These are phyloP conservation scores for Baccha elongata DNA, from an alignment of 2,888 invertebrate species.

Conservation along the genomic window DNA sequence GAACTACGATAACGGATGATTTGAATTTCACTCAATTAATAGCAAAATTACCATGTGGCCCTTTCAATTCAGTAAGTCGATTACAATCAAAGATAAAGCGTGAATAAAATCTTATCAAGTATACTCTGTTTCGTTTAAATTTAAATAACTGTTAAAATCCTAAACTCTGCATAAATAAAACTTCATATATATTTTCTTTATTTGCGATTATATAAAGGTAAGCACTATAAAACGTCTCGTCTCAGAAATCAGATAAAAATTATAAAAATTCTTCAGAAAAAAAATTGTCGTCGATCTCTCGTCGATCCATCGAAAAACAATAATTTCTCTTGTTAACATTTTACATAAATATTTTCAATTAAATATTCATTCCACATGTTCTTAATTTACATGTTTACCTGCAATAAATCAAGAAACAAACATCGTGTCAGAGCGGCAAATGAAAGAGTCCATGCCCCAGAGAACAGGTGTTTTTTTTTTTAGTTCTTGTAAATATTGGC, in stretches of 20 bases:
- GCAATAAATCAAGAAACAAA: constrained; percentile 52
- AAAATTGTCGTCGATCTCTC: neutral
- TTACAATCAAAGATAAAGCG: neutral
- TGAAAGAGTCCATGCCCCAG: constrained; percentile 27
- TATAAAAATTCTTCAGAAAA: no score
- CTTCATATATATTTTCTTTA: no score
- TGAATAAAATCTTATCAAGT: neutral
- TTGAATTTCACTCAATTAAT: neutral
- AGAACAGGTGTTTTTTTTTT: constrained; percentile 56
- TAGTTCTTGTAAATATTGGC: constrained; percentile 35
- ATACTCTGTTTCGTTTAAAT: neutral
- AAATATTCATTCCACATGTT: constrained; percentile 65
- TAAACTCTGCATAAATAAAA: neutral
- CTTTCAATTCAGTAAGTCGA: neutral
- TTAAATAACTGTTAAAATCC: neutral
- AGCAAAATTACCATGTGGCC: neutral
- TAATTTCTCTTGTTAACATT: constrained; percentile 25
- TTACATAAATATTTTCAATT: constrained; percentile 58
- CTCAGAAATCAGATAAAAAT: no score
- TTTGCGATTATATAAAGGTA: no score
- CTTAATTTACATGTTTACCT: constrained; percentile 62
- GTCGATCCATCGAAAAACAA: neutral
- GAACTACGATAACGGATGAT: neutral
- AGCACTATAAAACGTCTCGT: no score
- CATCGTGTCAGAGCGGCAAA: constrained; percentile 32